Evolutionary conservation across 2,888 invertebrate genomes (phyloP).

Genomic region (Hypomecis punctinalis): DNA sequence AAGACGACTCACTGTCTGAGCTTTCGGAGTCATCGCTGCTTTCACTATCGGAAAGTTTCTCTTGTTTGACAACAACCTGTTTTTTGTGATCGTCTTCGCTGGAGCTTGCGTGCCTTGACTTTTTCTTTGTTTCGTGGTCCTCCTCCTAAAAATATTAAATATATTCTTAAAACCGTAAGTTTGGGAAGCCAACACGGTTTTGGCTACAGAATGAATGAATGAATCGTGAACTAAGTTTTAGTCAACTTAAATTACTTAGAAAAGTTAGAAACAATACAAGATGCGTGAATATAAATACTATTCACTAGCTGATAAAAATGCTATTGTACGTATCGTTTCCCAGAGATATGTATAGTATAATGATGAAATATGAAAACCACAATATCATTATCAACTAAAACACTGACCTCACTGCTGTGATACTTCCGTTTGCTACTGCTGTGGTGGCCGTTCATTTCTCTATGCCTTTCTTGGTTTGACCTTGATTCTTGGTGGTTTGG

Average conservation of each 20-base stretch:
- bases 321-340: not conserved
- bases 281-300: no score
- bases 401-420: conserved; percentile 75
- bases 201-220: no score
- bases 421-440: conserved; percentile 69
- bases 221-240: no score
- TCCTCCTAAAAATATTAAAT: conserved; percentile 63
- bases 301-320: no score
- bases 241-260: no score
- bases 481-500: conserved; percentile 3
- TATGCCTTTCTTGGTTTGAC: conserved; percentile 41
- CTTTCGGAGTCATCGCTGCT: conserved; percentile 58
- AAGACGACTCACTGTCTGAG: conserved; percentile 62
- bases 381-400: conserved; percentile 25
- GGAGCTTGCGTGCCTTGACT: conserved; percentile 55
- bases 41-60: conserved; percentile 56
- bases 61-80: conserved; percentile 53
- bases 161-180: no score
- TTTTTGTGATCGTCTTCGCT: conserved; percentile 62
- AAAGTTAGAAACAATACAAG: no score
- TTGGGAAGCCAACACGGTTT: no score
- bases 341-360: conserved; percentile 6
- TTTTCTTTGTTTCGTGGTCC: conserved; percentile 63
- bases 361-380: conserved; percentile 20
- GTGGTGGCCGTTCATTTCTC: conserved; percentile 66